A percentile compares a stretch with the other conserved stretches of the same genome.
These are phyloP conservation scores for Brienomyrus brachyistius DNA, from an alignment of 2,113 vertebrate genomes.

Conservation along the genomic window DNA sequence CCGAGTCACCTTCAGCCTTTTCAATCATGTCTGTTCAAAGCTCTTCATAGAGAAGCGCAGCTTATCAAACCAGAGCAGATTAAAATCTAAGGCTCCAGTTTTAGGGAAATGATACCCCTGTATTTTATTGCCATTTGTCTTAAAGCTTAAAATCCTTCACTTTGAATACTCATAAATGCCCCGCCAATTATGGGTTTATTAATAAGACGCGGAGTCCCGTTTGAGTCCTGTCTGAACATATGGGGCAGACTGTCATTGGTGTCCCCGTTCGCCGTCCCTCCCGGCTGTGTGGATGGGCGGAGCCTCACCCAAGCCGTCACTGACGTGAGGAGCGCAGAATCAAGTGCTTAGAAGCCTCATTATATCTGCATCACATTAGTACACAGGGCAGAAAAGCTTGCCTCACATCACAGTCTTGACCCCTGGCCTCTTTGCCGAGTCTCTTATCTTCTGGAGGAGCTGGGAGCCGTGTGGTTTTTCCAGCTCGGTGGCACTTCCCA, in stretches of 20 bases:
- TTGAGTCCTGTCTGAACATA: background rate
- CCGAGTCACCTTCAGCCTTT: background rate
- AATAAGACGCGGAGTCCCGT: background rate
- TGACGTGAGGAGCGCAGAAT: background rate
- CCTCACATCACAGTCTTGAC: background rate
- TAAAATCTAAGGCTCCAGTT: background rate
- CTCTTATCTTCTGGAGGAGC: background rate
- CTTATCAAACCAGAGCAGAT: background rate
- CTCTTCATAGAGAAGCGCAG: background rate
- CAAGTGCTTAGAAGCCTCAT: background rate
- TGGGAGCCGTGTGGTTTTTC: background rate
- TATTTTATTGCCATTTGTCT: background rate
- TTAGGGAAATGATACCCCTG: background rate
- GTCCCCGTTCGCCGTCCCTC: background rate
- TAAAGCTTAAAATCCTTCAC: background rate
- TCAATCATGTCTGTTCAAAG: background rate
- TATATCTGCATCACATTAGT: conserved; percentile 10
- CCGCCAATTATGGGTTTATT: background rate
- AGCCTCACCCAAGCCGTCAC: background rate
- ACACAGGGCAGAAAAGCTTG: background rate
- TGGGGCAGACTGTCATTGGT: background rate
- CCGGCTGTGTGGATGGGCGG: background rate
- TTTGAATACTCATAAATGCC: background rate
- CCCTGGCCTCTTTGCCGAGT: background rate
- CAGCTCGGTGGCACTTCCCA: background rate